Conservation (phyloP, 2,113 vertebrate species). For the Labrus mixtus region DNA sequence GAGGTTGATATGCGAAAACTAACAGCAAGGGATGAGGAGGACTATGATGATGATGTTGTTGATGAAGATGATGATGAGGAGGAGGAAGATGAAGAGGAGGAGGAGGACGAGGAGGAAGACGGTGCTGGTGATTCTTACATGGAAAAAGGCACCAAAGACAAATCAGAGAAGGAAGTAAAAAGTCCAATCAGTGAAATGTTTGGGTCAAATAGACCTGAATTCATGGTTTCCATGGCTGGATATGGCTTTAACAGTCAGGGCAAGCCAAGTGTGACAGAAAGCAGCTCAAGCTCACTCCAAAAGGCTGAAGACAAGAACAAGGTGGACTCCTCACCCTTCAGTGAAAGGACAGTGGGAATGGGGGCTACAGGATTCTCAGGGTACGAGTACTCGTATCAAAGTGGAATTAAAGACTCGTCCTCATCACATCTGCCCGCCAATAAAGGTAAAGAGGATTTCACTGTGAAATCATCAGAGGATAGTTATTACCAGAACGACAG, state of each 20-base stretch:
- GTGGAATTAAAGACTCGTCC: slow-evolving; percentile 65
- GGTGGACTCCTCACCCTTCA: slow-evolving; percentile 25
- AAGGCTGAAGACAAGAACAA: slow-evolving; percentile 51
- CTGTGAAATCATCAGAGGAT: slow-evolving; percentile 65
- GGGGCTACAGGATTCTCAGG: slow-evolving; percentile 61
- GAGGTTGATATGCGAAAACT: slow-evolving; percentile 81
- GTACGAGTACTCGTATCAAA: slow-evolving; percentile 68
- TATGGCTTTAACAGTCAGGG: slow-evolving; percentile 71
- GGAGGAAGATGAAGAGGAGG: slow-evolving; percentile 74
- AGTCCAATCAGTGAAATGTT: slow-evolving; percentile 64
- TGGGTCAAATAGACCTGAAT: slow-evolving; percentile 75
- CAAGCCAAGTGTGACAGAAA: slow-evolving; percentile 45
- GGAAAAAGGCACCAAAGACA: slow-evolving; percentile 92
- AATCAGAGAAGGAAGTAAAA: slow-evolving; percentile 87
- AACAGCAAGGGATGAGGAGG: slow-evolving; percentile 82
- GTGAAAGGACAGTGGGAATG: slow-evolving; percentile 46
- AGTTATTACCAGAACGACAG: slow-evolving; percentile 67
- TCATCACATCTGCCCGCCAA: slow-evolving; percentile 45
- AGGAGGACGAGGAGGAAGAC: slow-evolving; percentile 79
- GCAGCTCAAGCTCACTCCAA: slow-evolving; percentile 1
- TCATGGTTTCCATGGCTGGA: slow-evolving; percentile 75
- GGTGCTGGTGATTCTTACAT: slow-evolving; percentile 85
- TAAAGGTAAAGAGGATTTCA: slow-evolving; percentile 60
- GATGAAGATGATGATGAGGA: slow-evolving; percentile 77
- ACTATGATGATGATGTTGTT: slow-evolving; percentile 81